Conservation (phyloP, 2,797 vertebrate genomes). For the Periparus ater region DNA sequence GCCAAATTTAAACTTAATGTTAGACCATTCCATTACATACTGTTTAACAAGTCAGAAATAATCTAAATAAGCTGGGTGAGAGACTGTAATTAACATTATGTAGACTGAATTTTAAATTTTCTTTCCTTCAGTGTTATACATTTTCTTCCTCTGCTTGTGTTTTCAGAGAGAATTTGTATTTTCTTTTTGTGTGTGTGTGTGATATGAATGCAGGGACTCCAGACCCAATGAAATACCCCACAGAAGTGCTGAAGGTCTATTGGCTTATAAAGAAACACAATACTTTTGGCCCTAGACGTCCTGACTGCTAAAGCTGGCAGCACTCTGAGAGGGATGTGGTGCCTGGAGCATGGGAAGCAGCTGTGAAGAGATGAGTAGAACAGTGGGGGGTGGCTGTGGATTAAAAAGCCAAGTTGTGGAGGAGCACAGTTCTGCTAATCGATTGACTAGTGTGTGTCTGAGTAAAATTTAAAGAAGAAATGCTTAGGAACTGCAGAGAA, state of each 20-base stretch:
- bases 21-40: background rate
- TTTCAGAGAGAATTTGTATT: background rate
- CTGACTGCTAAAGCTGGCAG: background rate
- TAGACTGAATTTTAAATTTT: background rate
- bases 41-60: background rate
- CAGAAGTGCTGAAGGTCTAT: background rate
- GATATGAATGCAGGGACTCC: background rate
- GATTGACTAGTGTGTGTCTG: background rate
- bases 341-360: background rate
- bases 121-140: background rate
- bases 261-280: background rate
- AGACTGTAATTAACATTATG: background rate
- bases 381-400: background rate
- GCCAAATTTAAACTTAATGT: slow-evolving; percentile 2
- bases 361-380: background rate
- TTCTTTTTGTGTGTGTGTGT: background rate
- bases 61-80: background rate
- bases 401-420: background rate
- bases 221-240: background rate
- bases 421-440: background rate
- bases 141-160: background rate
- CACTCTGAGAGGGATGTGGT: background rate
- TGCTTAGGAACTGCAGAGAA: background rate
- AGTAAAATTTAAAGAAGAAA: background rate
- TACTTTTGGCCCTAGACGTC: background rate